A percentile compares a stretch with the other conserved stretches of the same genome.
phyloP scores from a whole-genome alignment of 2,888 invertebrate species.

The Sphaerophoria rueppellii region DNA sequence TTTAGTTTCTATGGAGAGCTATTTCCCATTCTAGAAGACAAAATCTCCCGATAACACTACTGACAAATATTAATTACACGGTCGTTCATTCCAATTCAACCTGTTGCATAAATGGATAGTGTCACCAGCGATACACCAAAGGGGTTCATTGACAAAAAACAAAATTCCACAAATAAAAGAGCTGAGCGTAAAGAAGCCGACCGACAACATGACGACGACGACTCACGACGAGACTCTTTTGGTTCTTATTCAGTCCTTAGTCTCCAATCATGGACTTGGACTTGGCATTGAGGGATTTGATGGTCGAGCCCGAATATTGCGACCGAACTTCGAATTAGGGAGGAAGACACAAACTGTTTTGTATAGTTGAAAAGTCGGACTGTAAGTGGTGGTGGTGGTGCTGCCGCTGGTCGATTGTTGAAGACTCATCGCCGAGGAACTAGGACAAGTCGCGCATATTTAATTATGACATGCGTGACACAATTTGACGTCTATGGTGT shows the following conservation, averaged over 20 bases:
- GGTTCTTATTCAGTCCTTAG: background rate
- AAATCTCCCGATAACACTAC: constrained; percentile 39
- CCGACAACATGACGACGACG: constrained; percentile 47
- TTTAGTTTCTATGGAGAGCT: background rate
- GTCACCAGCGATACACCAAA: constrained; percentile 36
- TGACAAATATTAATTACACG: constrained; percentile 38
- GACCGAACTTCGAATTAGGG: constrained; percentile 46
- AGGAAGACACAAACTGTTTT: background rate
- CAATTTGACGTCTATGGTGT: constrained; percentile 69
- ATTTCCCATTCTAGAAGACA: constrained; percentile 21
- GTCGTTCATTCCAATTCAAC: constrained; percentile 15
- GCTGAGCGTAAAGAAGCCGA: constrained; percentile 26
- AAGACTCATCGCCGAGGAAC: constrained; percentile 49
- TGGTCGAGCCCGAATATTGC: constrained; percentile 40
- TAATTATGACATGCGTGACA: constrained; percentile 73
- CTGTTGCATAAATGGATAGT: constrained; percentile 61
- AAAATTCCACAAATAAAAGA: constrained; percentile 40
- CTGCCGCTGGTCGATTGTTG: background rate
- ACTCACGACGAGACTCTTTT: no score
- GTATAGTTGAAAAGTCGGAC: background rate
- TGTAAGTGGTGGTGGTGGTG: background rate
- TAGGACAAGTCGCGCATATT: constrained; percentile 72
- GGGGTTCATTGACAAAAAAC: constrained; percentile 33
- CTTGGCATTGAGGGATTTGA: constrained; percentile 65
- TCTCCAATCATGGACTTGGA: constrained; percentile 60